A percentile compares a stretch with the other conserved stretches of the same genome.
Evolutionary conservation across 2,113 vertebrate genomes (phyloP).

Genomic region (Grallaria varia): DNA sequence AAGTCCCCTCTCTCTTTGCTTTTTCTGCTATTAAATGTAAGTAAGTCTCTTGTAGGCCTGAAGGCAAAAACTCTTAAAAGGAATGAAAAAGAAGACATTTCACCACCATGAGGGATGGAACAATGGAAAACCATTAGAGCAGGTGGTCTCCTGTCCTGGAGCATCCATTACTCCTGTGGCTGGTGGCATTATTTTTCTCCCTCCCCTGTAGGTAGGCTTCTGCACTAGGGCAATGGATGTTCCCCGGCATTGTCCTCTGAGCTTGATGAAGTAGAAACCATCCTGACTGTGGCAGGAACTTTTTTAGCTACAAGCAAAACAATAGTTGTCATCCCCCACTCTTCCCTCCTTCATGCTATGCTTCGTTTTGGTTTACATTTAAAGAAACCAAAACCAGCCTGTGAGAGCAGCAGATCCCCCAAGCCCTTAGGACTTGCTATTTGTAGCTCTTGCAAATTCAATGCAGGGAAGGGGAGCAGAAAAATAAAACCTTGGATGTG

Average conservation of each 20-base stretch:
- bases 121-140: background rate
- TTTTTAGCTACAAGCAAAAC: background rate
- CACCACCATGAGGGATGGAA: background rate
- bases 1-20: fast-evolving
- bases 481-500: background rate
- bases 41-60: background rate
- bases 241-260: background rate
- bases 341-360: background rate
- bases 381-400: background rate
- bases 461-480: fast-evolving
- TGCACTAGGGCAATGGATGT: background rate
- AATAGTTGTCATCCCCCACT: background rate
- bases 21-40: background rate
- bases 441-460: background rate
- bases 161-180: background rate
- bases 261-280: background rate
- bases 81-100: background rate
- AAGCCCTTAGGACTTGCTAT: background rate
- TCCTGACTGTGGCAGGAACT: background rate
- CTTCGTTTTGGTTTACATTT: background rate
- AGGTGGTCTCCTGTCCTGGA: background rate
- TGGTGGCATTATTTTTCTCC: background rate
- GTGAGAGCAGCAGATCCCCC: background rate
- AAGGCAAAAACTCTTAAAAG: background rate
- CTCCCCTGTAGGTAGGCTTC: background rate